Conservation (phyloP, 2,888 invertebrate genomes). For the Unio delphinus region DNA sequence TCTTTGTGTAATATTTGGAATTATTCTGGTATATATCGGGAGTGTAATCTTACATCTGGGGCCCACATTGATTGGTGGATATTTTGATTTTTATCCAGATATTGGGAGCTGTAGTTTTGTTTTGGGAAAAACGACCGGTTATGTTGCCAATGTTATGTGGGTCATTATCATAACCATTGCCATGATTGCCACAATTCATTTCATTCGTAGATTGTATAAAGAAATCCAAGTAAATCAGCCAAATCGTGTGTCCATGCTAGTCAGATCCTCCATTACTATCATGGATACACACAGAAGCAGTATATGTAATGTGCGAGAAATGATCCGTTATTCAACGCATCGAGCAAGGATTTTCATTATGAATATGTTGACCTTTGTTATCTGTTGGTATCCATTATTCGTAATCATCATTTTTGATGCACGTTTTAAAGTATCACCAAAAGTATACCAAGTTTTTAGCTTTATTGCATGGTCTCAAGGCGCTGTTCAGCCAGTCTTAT, state of each 20-base stretch:
- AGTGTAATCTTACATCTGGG: conserved; percentile 70
- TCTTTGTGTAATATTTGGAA: conserved; percentile 69
- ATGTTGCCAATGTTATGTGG: conserved; percentile 71
- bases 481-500: conserved; percentile 67
- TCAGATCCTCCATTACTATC: conserved; percentile 65
- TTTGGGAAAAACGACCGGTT: conserved; percentile 68
- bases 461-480: conserved; percentile 71
- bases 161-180: conserved; percentile 68
- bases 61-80: conserved; percentile 71
- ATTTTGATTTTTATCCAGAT: conserved; percentile 68
- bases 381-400: conserved; percentile 71
- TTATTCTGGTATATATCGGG: conserved; percentile 69
- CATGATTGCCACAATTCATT: conserved; percentile 64
- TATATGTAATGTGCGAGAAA: conserved; percentile 49
- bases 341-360: conserved; percentile 68
- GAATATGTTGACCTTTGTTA: conserved; percentile 61
- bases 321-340: conserved; percentile 64
- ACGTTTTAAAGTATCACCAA: conserved; percentile 63
- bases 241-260: conserved; percentile 64
- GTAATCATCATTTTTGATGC: conserved; percentile 67
- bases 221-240: conserved; percentile 67
- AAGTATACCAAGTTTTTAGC: conserved; percentile 69
- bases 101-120: conserved; percentile 70
- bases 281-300: conserved; percentile 51
- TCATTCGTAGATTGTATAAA: conserved; percentile 67